A percentile compares a stretch with the other conserved stretches of the same genome.
Evolutionary conservation across 2,113 vertebrate genomes (phyloP).

Genomic region (Tonatia bakeri): DNA sequence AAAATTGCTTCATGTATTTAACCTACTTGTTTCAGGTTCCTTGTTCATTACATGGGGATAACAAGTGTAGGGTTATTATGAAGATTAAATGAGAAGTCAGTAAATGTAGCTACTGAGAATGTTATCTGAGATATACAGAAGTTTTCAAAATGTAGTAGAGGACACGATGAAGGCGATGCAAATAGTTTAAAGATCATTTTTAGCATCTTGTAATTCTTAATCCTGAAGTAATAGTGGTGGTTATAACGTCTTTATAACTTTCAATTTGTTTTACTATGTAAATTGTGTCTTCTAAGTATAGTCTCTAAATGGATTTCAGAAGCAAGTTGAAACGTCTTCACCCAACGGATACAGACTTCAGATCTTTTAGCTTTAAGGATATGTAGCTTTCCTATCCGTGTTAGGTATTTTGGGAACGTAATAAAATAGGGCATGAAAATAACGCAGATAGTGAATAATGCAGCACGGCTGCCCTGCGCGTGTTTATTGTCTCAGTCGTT

Average conservation of each 20-base stretch:
- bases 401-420: not conserved
- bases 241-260: not conserved
- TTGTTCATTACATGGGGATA: not conserved
- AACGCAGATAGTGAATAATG: not conserved
- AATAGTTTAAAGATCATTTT: not conserved
- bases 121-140: not conserved
- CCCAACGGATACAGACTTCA: not conserved
- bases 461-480: not conserved
- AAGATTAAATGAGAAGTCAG: not conserved
- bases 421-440: not conserved
- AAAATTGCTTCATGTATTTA: not conserved
- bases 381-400: not conserved
- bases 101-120: not conserved
- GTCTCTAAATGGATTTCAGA: conserved; percentile 18
- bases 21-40: not conserved
- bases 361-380: not conserved
- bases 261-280: not conserved
- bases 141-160: not conserved
- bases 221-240: not conserved
- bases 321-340: not conserved
- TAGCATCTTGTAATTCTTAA: not conserved
- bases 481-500: not conserved
- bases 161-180: not conserved
- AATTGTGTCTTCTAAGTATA: not conserved
- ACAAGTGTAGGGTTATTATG: not conserved